Evolutionary conservation across 1,140 invertebrate genomes (phyloP), one percentile per base, ranked within the genome.

Genomic region (Camponotus floridanus): DNA sequence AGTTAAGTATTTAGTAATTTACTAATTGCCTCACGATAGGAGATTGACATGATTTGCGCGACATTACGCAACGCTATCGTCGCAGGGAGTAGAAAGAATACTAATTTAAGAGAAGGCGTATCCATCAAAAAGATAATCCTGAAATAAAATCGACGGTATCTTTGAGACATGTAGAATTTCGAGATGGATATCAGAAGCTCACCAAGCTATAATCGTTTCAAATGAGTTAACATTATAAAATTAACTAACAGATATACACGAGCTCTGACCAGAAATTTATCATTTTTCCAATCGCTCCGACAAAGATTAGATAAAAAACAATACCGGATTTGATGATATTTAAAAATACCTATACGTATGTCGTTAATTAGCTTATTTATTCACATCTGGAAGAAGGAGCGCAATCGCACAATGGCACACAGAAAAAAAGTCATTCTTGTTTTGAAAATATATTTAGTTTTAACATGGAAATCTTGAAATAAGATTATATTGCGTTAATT

Each of bases 1-100:
- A 71, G 61, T 70, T 90, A 90, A 88, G 62, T 88, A 87, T 88
- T 88, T 86, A 21, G 55, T 74, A 83, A 83, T 83, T 83, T 83
- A 83, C 79, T 83, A 83, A 83, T 83, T 83, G 55, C 67, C 26
- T 71, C 11, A 15, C 51, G 79, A 74, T 61, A 21, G 55, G 45
- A 51, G 48, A 73, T 62, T 61, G 79, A 62, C 68, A 61, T 59
- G 45, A 80, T n/a, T 21, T 61, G 18, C 15, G 9, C 57, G 39
- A 9, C 21, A 59, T 80, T 59, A 36, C 55, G 48, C 68, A 26
- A 21, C 15, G 5, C 31, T 11, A 45, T 18, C 48, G n/a, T 36
- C 36, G 8, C 31, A 21, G 18, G 31, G 26, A 26, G 9, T 33
- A 31, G 26, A 51, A n/a, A 18, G 6, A 55, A 18, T 68, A 79